Percentiles rank a stretch among this genome's conserved stretches.
Evolutionary conservation across 2,113 vertebrate genomes (phyloP).

Genomic region (Ceratotherium simum): DNA sequence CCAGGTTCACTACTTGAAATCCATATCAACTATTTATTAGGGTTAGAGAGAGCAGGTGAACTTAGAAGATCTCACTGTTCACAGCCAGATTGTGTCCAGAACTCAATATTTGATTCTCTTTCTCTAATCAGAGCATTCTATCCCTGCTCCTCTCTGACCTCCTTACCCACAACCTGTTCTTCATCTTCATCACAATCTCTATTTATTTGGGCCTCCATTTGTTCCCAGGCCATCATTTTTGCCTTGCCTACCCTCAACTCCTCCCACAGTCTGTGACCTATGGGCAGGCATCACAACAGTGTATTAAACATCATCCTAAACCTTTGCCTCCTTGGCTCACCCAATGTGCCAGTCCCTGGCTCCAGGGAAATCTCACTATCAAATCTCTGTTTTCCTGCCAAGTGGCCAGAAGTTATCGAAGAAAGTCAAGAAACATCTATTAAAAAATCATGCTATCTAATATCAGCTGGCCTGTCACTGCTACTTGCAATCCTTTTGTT

Average conservation of each 20-base stretch:
- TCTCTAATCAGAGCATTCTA: not conserved
- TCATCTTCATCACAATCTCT: not conserved
- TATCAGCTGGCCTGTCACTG: not conserved
- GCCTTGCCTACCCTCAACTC: not conserved
- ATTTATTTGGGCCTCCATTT: not conserved
- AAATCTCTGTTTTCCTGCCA: not conserved
- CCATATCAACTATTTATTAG: not conserved
- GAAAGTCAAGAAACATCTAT: not conserved
- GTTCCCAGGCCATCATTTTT: not conserved
- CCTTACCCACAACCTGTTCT: not conserved
- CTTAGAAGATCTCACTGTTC: not conserved
- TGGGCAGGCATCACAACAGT: fast-evolving
- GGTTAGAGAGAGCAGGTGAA: not conserved
- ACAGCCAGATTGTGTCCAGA: not conserved
- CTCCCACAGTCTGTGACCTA: not conserved
- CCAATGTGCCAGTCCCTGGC: not conserved
- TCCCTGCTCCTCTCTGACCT: not conserved
- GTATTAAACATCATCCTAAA: not conserved
- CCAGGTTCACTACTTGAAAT: not conserved
- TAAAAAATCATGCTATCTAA: constrained; percentile 1
- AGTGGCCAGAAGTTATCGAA: not conserved
- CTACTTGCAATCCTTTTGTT: not conserved
- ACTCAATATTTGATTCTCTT: not conserved
- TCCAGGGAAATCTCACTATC: not conserved
- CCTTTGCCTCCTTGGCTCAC: not conserved